Percentiles rank a stretch among this genome's conserved stretches.
phyloP scores from a whole-genome alignment of 2,797 vertebrate species.

The Cossypha heuglini region DNA sequence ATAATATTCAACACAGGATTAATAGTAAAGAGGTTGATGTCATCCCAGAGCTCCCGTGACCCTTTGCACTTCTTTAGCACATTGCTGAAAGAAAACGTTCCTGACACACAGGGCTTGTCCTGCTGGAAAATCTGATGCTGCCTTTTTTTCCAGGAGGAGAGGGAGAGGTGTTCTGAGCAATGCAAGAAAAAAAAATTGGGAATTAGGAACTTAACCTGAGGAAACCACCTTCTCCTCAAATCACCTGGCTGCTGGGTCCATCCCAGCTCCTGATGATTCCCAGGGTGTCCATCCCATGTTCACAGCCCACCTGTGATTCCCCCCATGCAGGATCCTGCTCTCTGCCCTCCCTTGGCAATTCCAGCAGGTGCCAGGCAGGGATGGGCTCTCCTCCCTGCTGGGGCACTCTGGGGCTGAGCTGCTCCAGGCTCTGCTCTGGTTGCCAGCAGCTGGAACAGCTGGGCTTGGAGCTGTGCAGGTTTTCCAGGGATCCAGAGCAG shows the following conservation, averaged over 20 bases:
- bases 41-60: constrained; percentile 42
- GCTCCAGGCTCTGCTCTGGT: neutral
- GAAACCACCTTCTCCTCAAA: neutral
- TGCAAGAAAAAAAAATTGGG: neutral
- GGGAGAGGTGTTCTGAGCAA: neutral
- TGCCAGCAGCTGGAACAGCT: neutral
- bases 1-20: constrained; percentile 68
- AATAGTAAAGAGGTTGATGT: constrained; percentile 61
- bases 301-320: fast-evolving
- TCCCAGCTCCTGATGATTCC: neutral
- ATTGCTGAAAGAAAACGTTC: neutral
- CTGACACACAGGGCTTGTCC: neutral
- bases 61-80: constrained; percentile 34
- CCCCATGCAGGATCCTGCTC: neutral
- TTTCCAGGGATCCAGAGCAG: neutral
- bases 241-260: neutral
- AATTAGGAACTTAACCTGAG: neutral
- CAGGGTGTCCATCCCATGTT: no score
- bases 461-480: fast-evolving
- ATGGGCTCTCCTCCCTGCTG: neutral
- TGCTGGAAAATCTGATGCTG: constrained; percentile 38
- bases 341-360: fast-evolving
- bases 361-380: neutral
- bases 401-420: neutral
- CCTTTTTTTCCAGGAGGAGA: neutral